A percentile compares a stretch with the other conserved stretches of the same genome.
phyloP scores from a whole-genome alignment of 2,888 invertebrate species.

The Dromius quadrimaculatus region DNA sequence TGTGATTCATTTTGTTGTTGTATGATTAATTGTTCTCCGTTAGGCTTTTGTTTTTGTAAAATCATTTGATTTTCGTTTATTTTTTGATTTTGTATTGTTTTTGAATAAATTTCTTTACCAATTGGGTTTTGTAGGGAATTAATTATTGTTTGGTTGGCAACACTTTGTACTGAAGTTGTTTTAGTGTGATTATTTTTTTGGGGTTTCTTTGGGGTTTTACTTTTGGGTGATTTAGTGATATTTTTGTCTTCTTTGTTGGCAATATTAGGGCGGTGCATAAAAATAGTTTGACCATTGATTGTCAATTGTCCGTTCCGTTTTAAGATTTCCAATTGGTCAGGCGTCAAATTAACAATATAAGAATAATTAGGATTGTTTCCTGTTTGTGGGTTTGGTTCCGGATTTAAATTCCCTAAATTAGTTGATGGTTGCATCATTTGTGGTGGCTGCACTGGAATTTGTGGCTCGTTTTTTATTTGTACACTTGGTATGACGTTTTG shows the following conservation, averaged over 20 bases:
- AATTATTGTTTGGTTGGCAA: not conserved
- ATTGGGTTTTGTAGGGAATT: not conserved
- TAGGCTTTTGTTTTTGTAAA: slow-evolving; percentile 7
- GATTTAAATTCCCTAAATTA: not conserved
- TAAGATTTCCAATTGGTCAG: slow-evolving; percentile 65
- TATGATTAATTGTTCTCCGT: slow-evolving; percentile 13
- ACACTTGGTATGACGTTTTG: slow-evolving; percentile 43
- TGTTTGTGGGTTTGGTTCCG: slow-evolving; percentile 50
- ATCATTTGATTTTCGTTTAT: not conserved
- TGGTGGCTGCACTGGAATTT: not conserved
- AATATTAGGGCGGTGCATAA: slow-evolving; percentile 64
- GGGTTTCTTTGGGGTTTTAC: slow-evolving; percentile 61
- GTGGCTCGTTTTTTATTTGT: not conserved
- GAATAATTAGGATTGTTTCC: slow-evolving; percentile 63
- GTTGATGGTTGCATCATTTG: not conserved
- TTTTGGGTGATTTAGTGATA: slow-evolving; percentile 63
- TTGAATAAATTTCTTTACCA: slow-evolving; percentile 1
- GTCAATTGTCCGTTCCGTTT: slow-evolving; percentile 66
- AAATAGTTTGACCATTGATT: slow-evolving; percentile 66
- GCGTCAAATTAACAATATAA: slow-evolving; percentile 66
- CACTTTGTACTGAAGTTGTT: slow-evolving; percentile 13
- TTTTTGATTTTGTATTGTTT: slow-evolving; percentile 13
- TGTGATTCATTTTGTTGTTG: not conserved
- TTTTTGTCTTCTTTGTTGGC: slow-evolving; percentile 55
- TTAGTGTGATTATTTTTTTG: slow-evolving; percentile 31